Evolutionary conservation across 2,113 vertebrate species (phyloP), one percentile per base, ranked within the genome.

Genomic region (Pluvialis apricaria): DNA sequence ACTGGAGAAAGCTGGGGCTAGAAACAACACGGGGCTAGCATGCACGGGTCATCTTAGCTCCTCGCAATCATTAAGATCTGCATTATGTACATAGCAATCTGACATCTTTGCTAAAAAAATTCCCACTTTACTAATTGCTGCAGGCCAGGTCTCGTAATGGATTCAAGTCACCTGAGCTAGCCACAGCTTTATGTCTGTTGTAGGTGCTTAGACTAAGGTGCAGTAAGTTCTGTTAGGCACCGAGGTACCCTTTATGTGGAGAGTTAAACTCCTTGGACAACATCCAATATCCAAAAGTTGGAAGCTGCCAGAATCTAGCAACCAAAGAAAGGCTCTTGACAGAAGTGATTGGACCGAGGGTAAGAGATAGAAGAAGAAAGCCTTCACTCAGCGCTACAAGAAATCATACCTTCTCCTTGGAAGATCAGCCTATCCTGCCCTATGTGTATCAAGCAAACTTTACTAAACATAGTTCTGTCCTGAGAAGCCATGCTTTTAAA

Each of bases 31-130:
- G 16, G 7, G 1, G 13, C 20, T 52, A 19, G 14, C 38, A 72
- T 1, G 4, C 10, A 36, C 0, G 0, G 36, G 8, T 42, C 38
- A 26, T 9, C 6, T 49, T 22, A 62, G 11, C 15, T 81, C 31
- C 38, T 10, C 32, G 32, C 11, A 11, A 38, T 34, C 36, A 29
- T 28, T n/a, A 58, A 24, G 24, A 25, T 19, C 2, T 52, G 21
- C 11, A 14, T 32, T 12, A 19, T 24, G 6, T 21, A 21, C 4
- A 0, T 11, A 81, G 44, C 18, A 73, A 71, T 26, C 51, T 66
- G 77, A 31, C 7, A 68, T 17, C 34, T 82, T 22, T 72, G 34
- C 29, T 68, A 66, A 69, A 45, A 69, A 55, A 57, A 28, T 6
- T 13, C 21, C 17, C 19, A 10, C 58, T 77, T 71, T 24, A 25